phyloP scores from a whole-genome alignment of 2,113 vertebrate genomes.

The Neogale vison region DNA sequence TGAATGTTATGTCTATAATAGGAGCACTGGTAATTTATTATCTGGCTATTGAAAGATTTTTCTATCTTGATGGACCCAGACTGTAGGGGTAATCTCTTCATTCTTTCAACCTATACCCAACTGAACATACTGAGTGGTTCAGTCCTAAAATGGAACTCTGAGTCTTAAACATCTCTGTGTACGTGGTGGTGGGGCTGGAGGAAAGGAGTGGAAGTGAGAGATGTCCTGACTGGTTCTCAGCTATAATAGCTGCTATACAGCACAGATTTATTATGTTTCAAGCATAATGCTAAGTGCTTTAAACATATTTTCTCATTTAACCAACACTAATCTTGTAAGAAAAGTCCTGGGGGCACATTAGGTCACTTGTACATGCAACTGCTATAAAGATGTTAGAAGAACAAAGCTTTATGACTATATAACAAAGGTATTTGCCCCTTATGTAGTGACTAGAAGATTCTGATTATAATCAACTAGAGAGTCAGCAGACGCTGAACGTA shows the following conservation, averaged over 20 bases:
- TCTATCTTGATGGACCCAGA: constrained; percentile 8
- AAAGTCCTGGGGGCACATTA: neutral
- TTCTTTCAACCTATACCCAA: neutral
- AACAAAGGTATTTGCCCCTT: constrained; percentile 19
- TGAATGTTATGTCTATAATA: neutral
- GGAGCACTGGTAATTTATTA: neutral
- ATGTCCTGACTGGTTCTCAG: neutral
- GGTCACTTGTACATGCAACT: neutral
- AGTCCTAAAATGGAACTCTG: neutral
- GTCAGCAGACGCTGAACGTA: constrained; percentile 3
- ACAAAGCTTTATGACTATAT: constrained; percentile 21
- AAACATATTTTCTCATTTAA: constrained; percentile 15
- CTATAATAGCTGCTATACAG: neutral
- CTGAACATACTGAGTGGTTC: neutral
- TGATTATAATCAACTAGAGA: constrained; percentile 45
- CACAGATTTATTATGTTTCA: neutral
- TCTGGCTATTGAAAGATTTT: constrained; percentile 3
- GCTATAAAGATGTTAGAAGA: constrained; percentile 53
- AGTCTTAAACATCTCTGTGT: neutral
- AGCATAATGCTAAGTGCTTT: neutral
- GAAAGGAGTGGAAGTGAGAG: neutral
- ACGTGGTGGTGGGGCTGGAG: neutral
- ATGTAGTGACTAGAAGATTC: constrained; percentile 30
- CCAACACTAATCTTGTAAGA: neutral
- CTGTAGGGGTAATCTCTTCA: neutral